Conservation (phyloP, 64 coral and sea anemone genomes). For the Actinia tenebrosa region DNA sequence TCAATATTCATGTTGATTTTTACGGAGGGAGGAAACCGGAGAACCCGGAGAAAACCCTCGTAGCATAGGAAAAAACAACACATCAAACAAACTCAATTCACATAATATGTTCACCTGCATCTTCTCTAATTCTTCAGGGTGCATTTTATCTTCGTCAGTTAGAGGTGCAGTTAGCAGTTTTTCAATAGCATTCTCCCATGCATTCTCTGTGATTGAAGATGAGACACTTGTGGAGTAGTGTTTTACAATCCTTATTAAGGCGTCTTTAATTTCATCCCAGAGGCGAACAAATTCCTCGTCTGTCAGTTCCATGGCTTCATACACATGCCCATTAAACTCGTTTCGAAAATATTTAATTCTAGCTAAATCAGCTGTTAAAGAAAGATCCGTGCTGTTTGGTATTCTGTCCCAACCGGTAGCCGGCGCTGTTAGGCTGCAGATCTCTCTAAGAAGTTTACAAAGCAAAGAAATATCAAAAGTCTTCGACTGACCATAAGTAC, state of each 20-base stretch:
- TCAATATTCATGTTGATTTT: too few relatives aligned
- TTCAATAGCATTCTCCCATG: constrained; percentile 1
- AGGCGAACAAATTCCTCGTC: not conserved
- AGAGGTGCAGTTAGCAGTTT: not conserved
- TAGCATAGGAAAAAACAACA: too few relatives aligned
- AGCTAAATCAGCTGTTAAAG: constrained; percentile 12
- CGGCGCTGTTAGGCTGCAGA: not conserved
- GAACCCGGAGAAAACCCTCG: too few relatives aligned
- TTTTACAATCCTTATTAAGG: not conserved
- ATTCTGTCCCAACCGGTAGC: constrained; percentile 23
- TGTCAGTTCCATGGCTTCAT: not conserved
- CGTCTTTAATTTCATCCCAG: constrained; percentile 8
- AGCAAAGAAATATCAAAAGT: constrained; percentile 19
- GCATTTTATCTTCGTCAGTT: not conserved
- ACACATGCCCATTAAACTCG: constrained; percentile 5
- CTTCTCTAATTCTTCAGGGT: not conserved
- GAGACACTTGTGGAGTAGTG: not conserved
- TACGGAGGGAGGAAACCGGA: too few relatives aligned
- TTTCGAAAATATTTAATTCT: constrained; percentile 35
- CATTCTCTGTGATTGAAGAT: not conserved
- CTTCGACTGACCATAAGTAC: not conserved
- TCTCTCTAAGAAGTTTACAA: not conserved
- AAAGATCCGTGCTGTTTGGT: constrained; percentile 9
- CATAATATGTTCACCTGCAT: too few relatives aligned
- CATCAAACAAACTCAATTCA: too few relatives aligned